Evolutionary conservation across 2,888 invertebrate species (phyloP), one percentile per base, ranked within the genome.

Genomic region (Cancer borealis): DNA sequence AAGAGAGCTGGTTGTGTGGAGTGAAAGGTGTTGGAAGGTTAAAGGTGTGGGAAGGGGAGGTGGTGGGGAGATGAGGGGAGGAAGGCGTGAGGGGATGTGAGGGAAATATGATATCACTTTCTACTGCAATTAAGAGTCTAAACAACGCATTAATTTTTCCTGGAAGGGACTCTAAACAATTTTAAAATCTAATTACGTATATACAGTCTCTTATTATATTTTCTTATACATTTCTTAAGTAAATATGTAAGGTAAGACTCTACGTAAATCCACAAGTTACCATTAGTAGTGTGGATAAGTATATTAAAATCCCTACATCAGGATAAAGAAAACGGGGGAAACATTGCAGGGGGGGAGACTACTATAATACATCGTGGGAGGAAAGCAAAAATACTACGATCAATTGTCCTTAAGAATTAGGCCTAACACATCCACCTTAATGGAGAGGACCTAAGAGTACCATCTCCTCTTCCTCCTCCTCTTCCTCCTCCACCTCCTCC

Each of bases 401-500:
- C 90, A 30, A 90, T 90, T 49, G 47, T n/a, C 91, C 87, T 60
- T 39, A 54, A 84, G 45, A 79, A 93, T 45, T 90, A 93, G 79
- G 93, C 93, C 60, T 93, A 93, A 46, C n/a, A 46, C 17, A 46
- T 73, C 47, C n/a, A 49, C 60, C 84, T 79, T 93, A 90, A 93
- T 93, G 93, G 93, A 46, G 54, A 30, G 93, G 54, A 90, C 90
- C 30, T 3, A 88, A 60, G 54, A 92, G 26, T 73, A 26, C 39
- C n/a, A 47, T 46, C 26, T 93, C 88, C 30, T 89, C 79, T 79
- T 47, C 30, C 47, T 66, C 47, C 46, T 92, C 92, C 66, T 84
- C 60, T 21, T 84, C 92, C 66, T 84, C 66, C 66, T 66, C 49
- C 49, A 8, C 49, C 30, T 30, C 87, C 87, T 87, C 49, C 87